Evolutionary conservation across 2,888 invertebrate species (phyloP).

Genomic region (Lasioglossum oenotherae): DNA sequence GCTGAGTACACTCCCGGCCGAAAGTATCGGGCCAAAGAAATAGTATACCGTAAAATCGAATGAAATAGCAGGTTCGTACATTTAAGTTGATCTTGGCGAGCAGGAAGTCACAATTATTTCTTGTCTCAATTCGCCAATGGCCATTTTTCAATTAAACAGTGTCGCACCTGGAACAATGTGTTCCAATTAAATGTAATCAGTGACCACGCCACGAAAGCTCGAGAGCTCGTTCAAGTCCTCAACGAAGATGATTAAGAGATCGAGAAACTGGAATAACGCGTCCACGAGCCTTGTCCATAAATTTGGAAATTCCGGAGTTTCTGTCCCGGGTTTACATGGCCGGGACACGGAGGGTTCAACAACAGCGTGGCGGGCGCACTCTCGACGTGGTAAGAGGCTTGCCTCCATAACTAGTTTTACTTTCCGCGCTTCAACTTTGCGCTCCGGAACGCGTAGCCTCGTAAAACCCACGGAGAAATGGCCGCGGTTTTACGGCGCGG

Average conservation of each 20-base stretch:
- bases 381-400: background rate
- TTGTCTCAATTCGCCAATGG: no score
- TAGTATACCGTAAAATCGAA: no score
- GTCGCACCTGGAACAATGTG: no score
- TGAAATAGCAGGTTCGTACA: no score
- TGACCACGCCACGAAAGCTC: background rate
- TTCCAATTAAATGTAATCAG: background rate
- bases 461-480: constrained; percentile 21
- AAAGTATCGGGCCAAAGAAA: background rate
- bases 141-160: no score
- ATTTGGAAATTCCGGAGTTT: background rate
- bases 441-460: constrained; percentile 9
- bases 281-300: background rate
- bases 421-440: background rate
- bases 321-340: background rate
- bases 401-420: constrained; percentile 15
- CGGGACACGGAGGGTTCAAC: background rate
- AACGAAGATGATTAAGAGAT: background rate
- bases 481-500: constrained; percentile 28
- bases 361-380: background rate
- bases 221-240: background rate
- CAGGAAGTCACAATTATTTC: no score
- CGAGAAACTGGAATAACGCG: background rate
- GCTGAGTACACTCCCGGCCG: background rate
- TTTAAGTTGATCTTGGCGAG: no score